Evolutionary conservation across 1,140 invertebrate species (phyloP).

Genomic region (Pygmarrhopalites habei): DNA sequence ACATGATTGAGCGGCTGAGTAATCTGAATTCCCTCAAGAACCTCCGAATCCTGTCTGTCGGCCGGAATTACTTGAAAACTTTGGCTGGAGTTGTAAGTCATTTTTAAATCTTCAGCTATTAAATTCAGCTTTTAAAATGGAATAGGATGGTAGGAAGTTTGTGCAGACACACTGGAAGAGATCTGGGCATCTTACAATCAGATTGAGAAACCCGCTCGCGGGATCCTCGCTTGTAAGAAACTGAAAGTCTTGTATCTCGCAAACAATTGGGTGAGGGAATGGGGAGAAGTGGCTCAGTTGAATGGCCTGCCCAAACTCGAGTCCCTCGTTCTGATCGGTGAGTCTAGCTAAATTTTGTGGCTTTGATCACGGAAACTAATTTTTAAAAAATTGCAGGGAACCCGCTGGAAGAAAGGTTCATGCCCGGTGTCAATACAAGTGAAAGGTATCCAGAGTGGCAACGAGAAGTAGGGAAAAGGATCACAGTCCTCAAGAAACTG

Average conservation of each 20-base stretch:
- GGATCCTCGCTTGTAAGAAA: constrained; percentile 65
- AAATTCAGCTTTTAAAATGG: too few species aligned
- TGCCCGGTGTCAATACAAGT: constrained; percentile 50
- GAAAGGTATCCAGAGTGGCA: constrained; percentile 54
- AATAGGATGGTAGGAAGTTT: too few species aligned
- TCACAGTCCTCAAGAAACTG: constrained; percentile 74
- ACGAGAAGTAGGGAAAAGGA: constrained; percentile 60
- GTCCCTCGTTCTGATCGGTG: constrained; percentile 63
- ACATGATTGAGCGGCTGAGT: constrained; percentile 84
- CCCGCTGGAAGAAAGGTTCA: constrained; percentile 66
- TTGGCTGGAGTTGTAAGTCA: constrained; percentile 71
- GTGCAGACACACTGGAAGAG: constrained; percentile 77
- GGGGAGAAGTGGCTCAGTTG: constrained; percentile 72
- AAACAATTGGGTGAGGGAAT: constrained; percentile 72
- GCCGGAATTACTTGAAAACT: constrained; percentile 84
- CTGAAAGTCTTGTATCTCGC: constrained; percentile 67
- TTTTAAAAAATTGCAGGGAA: too few species aligned
- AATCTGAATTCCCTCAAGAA: constrained; percentile 75
- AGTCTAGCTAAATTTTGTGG: too few species aligned
- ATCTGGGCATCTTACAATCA: constrained; percentile 84
- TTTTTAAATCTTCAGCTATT: too few species aligned
- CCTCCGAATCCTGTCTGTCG: constrained; percentile 73
- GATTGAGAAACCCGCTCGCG: constrained; percentile 75
- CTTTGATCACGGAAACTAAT: too few species aligned
- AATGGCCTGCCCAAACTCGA: constrained; percentile 59